Evolutionary conservation across 2,888 invertebrate genomes (phyloP).

Genomic region (Tethea ocularis): DNA sequence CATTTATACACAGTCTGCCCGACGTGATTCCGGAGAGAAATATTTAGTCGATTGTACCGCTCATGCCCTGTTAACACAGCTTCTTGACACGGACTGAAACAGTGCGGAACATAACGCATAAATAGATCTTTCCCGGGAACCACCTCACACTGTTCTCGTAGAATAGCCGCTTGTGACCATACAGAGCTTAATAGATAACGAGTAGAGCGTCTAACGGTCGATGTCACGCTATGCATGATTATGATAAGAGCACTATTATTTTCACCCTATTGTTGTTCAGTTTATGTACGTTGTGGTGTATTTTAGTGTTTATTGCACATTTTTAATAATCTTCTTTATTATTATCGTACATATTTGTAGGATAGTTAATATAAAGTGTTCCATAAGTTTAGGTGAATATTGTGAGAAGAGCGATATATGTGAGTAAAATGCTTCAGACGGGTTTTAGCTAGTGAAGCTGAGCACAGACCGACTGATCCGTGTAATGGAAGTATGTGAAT

Average conservation of each 20-base stretch:
- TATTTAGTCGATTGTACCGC: conserved; percentile 83
- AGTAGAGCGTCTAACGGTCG: conserved; percentile 68
- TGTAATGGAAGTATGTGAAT: conserved; percentile 74
- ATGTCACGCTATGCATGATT: conserved; percentile 82
- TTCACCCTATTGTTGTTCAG: conserved; percentile 58
- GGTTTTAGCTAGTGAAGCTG: conserved; percentile 61
- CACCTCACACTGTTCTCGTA: conserved; percentile 70
- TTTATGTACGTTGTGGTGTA: conserved; percentile 62
- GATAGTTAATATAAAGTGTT: conserved; percentile 15
- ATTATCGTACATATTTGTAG: conserved; percentile 26
- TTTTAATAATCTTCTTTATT: conserved; percentile 43
- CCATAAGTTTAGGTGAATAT: conserved; percentile 49
- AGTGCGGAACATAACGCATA: conserved; percentile 81
- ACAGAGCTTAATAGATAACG: conserved; percentile 64
- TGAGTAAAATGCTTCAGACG: not conserved
- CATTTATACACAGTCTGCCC: conserved; percentile 82
- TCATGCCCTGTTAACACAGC: conserved; percentile 71
- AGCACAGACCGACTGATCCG: conserved; percentile 69
- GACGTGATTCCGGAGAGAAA: conserved; percentile 84
- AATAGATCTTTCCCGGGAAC: conserved; percentile 83
- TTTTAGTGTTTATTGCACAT: conserved; percentile 72
- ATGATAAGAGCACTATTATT: conserved; percentile 77
- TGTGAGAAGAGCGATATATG: conserved; percentile 52
- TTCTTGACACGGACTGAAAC: conserved; percentile 69
- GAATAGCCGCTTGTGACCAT: conserved; percentile 76